These are phyloP conservation scores for Carpatolechia fugitivella DNA, from an alignment of 2,888 invertebrate genomes.

Conservation along the genomic window DNA sequence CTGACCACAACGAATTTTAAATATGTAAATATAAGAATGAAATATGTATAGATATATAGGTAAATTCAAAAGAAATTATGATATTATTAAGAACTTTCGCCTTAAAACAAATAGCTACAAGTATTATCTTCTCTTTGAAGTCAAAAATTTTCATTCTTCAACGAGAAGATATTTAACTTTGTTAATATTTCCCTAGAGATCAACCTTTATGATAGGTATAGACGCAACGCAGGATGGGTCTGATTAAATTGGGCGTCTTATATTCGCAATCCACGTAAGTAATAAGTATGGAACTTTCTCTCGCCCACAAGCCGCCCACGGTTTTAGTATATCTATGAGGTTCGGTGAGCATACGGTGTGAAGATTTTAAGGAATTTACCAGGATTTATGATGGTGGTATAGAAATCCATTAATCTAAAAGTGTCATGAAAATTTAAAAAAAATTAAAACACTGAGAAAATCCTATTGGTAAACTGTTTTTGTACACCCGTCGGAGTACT, in stretches of 20 bases:
- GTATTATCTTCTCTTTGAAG: too few species aligned
- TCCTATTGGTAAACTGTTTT: too few species aligned
- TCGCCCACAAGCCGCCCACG: conserved; percentile 72
- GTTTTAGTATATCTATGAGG: conserved; percentile 43
- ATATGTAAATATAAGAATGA: too few species aligned
- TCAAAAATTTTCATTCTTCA: too few species aligned
- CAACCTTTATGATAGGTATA: background rate
- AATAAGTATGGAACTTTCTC: conserved; percentile 68
- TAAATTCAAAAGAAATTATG: too few species aligned
- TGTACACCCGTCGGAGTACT: too few species aligned
- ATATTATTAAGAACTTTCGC: too few species aligned
- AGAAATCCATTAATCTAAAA: background rate
- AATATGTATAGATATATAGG: too few species aligned
- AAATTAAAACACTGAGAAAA: too few species aligned
- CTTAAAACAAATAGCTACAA: too few species aligned
- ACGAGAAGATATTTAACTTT: background rate
- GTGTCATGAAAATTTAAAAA: background rate
- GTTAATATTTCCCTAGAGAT: background rate
- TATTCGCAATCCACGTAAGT: conserved; percentile 57
- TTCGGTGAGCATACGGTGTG: conserved; percentile 41
- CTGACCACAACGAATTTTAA: too few species aligned
- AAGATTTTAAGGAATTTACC: background rate
- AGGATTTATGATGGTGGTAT: background rate
- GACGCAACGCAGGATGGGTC: conserved; percentile 21
- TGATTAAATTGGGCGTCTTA: conserved; percentile 41